phyloP scores from a whole-genome alignment of 2,797 vertebrate genomes.

The Nothura maculosa region DNA sequence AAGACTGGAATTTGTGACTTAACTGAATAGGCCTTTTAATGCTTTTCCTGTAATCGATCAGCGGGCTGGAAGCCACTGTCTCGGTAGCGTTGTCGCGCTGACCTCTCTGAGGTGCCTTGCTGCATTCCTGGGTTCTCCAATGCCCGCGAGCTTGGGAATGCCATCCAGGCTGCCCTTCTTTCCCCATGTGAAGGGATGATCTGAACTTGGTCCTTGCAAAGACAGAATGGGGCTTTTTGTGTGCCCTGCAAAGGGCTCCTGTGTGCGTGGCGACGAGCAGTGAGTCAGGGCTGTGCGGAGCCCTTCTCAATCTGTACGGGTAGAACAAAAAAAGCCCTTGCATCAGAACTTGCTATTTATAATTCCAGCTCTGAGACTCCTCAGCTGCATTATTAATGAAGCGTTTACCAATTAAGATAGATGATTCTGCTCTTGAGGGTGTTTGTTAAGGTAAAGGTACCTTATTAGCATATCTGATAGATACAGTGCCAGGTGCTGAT shows the following conservation, averaged over 20 bases:
- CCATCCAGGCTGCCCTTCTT: not conserved
- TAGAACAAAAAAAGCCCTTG: constrained; percentile 52
- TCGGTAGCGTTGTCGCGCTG: constrained; percentile 32
- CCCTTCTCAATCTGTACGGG: constrained; percentile 45
- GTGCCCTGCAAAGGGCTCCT: constrained; percentile 40
- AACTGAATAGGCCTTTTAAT: constrained; percentile 72
- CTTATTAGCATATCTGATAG: constrained; percentile 85
- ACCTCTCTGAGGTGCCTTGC: constrained; percentile 34
- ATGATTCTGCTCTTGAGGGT: constrained; percentile 82
- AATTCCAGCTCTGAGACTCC: constrained; percentile 71
- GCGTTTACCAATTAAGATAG: constrained; percentile 82
- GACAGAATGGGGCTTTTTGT: constrained; percentile 60
- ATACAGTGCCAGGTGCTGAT: constrained; percentile 80
- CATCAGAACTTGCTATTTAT: constrained; percentile 77
- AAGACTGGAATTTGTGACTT: constrained; percentile 72
- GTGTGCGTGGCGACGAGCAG: not conserved
- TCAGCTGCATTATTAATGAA: constrained; percentile 84
- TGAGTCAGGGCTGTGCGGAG: not conserved
- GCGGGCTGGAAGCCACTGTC: constrained; percentile 52
- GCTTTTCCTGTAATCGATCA: constrained; percentile 70
- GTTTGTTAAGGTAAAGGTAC: constrained; percentile 83
- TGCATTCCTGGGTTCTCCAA: not conserved
- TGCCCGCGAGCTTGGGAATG: constrained; percentile 31
- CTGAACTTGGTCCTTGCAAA: constrained; percentile 27
- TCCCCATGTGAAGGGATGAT: not conserved